Percentiles rank a stretch among this genome's conserved stretches.
Evolutionary conservation across 92 coral and sea anemone species (phyloP).

Genomic region (Zoanthus solanderi): DNA sequence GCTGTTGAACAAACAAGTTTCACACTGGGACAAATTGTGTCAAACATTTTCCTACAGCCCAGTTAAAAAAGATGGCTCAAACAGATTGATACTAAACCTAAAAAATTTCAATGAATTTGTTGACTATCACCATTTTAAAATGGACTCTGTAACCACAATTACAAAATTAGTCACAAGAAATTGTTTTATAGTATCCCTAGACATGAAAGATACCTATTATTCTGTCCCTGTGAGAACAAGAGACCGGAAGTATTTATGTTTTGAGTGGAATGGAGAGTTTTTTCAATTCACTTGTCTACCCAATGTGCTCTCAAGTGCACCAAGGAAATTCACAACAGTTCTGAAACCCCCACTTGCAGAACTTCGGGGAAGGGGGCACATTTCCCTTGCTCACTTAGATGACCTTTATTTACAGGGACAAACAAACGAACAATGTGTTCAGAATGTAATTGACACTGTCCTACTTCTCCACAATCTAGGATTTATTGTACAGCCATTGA

Average conservation of each 20-base stretch:
- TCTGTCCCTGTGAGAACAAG: neutral
- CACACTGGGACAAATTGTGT: slow-evolving; percentile 46
- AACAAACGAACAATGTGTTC: slow-evolving; percentile 32
- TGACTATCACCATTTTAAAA: slow-evolving; percentile 44
- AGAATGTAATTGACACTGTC: slow-evolving; percentile 47
- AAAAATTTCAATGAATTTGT: slow-evolving; percentile 44
- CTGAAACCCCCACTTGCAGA: slow-evolving; percentile 51
- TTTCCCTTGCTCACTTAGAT: slow-evolving; percentile 55
- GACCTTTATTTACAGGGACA: slow-evolving; percentile 53
- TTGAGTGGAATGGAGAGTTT: neutral
- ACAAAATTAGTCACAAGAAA: slow-evolving; percentile 32
- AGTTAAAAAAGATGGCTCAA: slow-evolving; percentile 28
- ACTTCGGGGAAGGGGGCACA: slow-evolving; percentile 55
- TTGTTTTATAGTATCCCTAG: slow-evolving; percentile 53
- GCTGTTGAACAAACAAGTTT: slow-evolving; percentile 39
- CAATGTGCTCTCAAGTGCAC: slow-evolving; percentile 43
- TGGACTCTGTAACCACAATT: slow-evolving; percentile 48
- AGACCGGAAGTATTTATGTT: neutral
- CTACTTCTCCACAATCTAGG: slow-evolving; percentile 32
- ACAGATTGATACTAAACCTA: slow-evolving; percentile 48
- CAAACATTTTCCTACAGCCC: slow-evolving; percentile 53
- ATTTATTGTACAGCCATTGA: slow-evolving; percentile 37
- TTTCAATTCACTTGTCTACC: slow-evolving; percentile 31
- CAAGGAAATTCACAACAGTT: slow-evolving; percentile 43
- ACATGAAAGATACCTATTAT: neutral